phyloP scores from a whole-genome alignment of 2,888 invertebrate genomes.

The Panzeria rudis region DNA sequence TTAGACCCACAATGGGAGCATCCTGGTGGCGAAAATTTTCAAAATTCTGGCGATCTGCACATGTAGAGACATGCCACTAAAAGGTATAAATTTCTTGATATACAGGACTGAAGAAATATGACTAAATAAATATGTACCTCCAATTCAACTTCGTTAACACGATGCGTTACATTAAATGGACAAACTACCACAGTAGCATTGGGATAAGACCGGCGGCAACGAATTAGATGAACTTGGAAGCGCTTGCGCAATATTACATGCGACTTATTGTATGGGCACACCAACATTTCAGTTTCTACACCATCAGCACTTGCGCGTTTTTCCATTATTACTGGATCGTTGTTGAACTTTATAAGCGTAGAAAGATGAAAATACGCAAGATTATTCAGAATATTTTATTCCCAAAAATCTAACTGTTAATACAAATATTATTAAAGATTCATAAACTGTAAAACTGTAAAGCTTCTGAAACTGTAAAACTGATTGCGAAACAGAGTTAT shows the following conservation, averaged over 20 bases:
- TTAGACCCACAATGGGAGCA: constrained; percentile 59
- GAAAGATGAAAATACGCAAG: neutral
- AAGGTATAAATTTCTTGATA: neutral
- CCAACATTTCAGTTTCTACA: constrained; percentile 78
- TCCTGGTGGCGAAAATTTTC: constrained; percentile 74
- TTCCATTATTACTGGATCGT: constrained; percentile 1
- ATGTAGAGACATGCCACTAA: constrained; percentile 75
- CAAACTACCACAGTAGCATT: constrained; percentile 68
- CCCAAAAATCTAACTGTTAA: constrained; percentile 50
- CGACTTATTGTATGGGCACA: constrained; percentile 85
- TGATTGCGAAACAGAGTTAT: no score
- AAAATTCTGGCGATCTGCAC: constrained; percentile 72
- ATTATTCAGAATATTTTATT: neutral
- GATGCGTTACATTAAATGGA: constrained; percentile 74
- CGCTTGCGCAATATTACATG: constrained; percentile 77
- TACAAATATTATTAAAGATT: no score
- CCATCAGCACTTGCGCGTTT: constrained; percentile 66
- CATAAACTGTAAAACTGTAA: neutral
- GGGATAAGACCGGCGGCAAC: constrained; percentile 73
- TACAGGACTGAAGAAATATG: constrained; percentile 69
- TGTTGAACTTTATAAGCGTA: neutral
- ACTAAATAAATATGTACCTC: constrained; percentile 47
- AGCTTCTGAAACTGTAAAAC: neutral
- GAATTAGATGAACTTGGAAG: constrained; percentile 74
- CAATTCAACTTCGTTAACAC: constrained; percentile 72